Evolutionary conservation across 2,797 vertebrate genomes (phyloP).

Genomic region (Anableps anableps): DNA sequence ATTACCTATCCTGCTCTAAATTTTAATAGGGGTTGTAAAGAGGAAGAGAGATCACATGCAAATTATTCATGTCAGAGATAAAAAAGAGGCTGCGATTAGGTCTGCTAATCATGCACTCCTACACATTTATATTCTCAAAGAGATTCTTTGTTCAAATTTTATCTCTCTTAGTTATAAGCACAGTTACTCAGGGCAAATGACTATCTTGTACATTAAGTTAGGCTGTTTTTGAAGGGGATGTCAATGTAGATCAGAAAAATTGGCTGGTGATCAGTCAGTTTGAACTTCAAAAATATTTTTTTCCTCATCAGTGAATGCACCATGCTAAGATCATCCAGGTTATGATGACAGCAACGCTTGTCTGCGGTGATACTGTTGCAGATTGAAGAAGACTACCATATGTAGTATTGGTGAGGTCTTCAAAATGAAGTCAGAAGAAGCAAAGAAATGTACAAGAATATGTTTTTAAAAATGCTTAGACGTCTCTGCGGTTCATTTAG

Average conservation of each 20-base stretch:
- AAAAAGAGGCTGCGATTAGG: constrained; percentile 28
- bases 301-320: background rate
- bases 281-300: background rate
- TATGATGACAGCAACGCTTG: background rate
- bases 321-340: background rate
- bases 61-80: constrained; percentile 44
- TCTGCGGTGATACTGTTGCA: background rate
- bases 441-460: background rate
- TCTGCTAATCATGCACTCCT: background rate
- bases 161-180: background rate
- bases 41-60: constrained; percentile 53
- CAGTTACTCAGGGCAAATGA: constrained; percentile 11
- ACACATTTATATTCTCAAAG: constrained; percentile 19
- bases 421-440: background rate
- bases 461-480: background rate
- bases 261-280: background rate
- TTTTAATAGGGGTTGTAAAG: constrained; percentile 26
- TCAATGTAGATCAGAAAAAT: background rate
- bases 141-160: constrained; percentile 27
- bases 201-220: background rate
- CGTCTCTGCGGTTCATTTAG: background rate
- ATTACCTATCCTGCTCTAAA: constrained; percentile 25
- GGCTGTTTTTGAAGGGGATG: background rate
- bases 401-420: background rate
- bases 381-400: background rate